Evolutionary conservation across 2,888 invertebrate genomes (phyloP).

Genomic region (Drosophila formosana): DNA sequence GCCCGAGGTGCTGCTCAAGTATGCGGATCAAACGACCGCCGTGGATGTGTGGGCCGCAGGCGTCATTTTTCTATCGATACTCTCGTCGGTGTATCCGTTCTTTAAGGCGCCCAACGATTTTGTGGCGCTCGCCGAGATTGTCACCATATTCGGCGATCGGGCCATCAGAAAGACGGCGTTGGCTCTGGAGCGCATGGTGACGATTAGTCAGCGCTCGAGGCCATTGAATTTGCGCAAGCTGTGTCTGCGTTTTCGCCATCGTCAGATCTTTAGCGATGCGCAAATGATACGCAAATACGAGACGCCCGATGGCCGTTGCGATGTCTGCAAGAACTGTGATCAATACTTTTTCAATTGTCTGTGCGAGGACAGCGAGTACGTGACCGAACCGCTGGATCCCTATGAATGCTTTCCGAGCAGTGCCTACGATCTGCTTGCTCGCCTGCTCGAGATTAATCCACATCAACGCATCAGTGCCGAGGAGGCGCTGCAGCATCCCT

Average conservation of each 20-base stretch:
- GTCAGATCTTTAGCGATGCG: constrained; percentile 80
- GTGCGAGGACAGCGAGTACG: constrained; percentile 81
- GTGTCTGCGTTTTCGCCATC: constrained; percentile 85
- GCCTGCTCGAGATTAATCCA: constrained; percentile 92
- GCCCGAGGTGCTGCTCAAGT: constrained; percentile 93
- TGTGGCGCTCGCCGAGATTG: constrained; percentile 93
- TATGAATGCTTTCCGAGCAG: constrained; percentile 88
- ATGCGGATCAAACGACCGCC: constrained; percentile 92
- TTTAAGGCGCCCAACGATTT: constrained; percentile 93
- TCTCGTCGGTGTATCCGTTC: constrained; percentile 93
- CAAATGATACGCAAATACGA: constrained; percentile 77
- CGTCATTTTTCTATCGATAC: constrained; percentile 91
- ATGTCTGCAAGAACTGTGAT: constrained; percentile 84
- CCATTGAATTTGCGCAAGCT: constrained; percentile 86
- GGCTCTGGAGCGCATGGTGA: constrained; percentile 87
- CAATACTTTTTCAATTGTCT: constrained; percentile 84
- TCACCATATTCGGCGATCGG: constrained; percentile 91
- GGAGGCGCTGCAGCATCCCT: constrained; percentile 91
- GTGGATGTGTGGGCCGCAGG: constrained; percentile 96
- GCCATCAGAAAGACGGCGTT: constrained; percentile 89
- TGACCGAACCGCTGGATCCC: constrained; percentile 78
- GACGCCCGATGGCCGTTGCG: constrained; percentile 72
- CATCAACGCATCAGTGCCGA: constrained; percentile 90
- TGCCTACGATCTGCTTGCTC: constrained; percentile 90
- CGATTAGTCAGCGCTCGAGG: constrained; percentile 86